phyloP scores from a whole-genome alignment of 2,888 invertebrate genomes.

The Plebejus melissa region DNA sequence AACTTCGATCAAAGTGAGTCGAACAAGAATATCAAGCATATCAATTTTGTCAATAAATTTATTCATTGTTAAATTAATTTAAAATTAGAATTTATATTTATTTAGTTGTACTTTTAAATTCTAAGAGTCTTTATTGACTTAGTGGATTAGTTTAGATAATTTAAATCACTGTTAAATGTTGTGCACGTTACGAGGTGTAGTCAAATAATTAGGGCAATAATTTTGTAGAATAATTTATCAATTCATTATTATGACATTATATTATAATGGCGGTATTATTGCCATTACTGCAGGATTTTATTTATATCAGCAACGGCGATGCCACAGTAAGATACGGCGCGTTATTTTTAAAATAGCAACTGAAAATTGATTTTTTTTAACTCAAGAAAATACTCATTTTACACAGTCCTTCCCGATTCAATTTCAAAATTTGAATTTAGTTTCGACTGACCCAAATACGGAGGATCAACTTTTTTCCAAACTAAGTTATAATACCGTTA shows the following conservation, averaged over 20 bases:
- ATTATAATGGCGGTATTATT: not conserved
- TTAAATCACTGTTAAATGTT: constrained; percentile 79
- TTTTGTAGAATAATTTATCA: constrained; percentile 45
- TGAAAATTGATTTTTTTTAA: too few relatives aligned
- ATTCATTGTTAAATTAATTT: constrained; percentile 47
- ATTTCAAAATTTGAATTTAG: not conserved
- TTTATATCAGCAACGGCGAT: not conserved
- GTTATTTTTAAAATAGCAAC: too few relatives aligned
- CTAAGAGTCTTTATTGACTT: constrained; percentile 60
- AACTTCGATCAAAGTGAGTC: constrained; percentile 44
- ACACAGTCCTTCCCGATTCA: too few relatives aligned
- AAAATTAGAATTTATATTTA: constrained; percentile 54
- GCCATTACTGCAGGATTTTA: not conserved
- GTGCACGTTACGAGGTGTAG: constrained; percentile 61
- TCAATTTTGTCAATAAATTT: constrained; percentile 48
- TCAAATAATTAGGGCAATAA: constrained; percentile 67
- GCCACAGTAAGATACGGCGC: too few relatives aligned
- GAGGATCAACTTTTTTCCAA: not conserved
- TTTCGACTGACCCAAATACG: not conserved
- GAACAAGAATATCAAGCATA: constrained; percentile 76
- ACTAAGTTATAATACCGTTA: constrained; percentile 1
- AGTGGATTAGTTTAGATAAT: constrained; percentile 64
- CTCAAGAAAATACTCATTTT: too few relatives aligned
- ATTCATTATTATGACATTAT: not conserved
- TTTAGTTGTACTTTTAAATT: constrained; percentile 52